Evolutionary conservation across 1,140 invertebrate genomes (phyloP), one percentile per base, ranked within the genome.

Genomic region (Bilobella aurantiaca): DNA sequence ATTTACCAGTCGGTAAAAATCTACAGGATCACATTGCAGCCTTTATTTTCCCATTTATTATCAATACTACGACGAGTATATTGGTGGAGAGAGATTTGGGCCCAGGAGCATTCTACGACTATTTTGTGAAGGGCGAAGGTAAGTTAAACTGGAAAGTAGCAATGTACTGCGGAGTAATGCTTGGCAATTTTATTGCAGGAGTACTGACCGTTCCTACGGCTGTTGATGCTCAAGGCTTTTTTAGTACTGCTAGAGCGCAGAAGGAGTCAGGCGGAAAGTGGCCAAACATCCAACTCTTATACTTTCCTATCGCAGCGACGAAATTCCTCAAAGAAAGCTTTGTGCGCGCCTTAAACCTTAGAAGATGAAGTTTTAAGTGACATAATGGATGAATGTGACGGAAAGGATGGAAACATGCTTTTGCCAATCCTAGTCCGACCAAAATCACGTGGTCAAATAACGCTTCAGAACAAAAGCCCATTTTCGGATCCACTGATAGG

Each of bases 11-110:
- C 23, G 53, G 53, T 5, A 57, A 57, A 34, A 82, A 84, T 74
- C 79, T 85, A 58, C 82, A 85, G 74, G 86, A 88, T 74, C 87
- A 89, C 73, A 74, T 85, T 14, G 74, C 74, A 28, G 57, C 56
- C 3, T 37, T 32, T 12, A 27, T 64, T 5, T 37, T 30, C 5
- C 66, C 66, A 29, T 67, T 64, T 32, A 49, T 59, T 8, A 66
- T 65, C 31, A 66, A 66, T 3, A 27, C 37, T 23, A 18, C 46
- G 14, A 14, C 27, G 1, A 31, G 46, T 3, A 21, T 67, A 1
- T 3, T 57, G 16, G 2, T 57, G 1, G 62, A 31, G 5, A 31
- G 62, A 25, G 66, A 67, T 32, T 56, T 67, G 31, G 47, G 31
- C 14, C 18, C 28, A 1, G 3, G 27, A 2, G 29, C 2, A 16